Base-by-base conservation (phyloP, 2,797 vertebrate genomes). In the Anisognathus igniventris region DNA sequence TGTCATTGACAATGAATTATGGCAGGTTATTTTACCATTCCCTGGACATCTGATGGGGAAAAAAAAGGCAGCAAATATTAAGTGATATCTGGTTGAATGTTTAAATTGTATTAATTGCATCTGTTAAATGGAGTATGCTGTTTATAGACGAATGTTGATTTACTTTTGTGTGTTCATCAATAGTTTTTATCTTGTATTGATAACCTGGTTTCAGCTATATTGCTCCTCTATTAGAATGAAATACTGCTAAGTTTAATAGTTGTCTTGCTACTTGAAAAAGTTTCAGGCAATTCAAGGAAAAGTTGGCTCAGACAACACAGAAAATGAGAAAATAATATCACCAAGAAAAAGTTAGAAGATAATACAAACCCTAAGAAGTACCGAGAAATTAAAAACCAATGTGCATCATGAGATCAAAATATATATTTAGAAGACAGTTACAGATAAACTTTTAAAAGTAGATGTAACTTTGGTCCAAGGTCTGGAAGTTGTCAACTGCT, bases 111-210 rank as follows among this genome's bases (percentile, higher is more conserved):
- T 91, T 95, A 96, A 95, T 90, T 90, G 10, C 24, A 35, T 39
- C 77, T 76, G 65, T 56, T 90, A 92, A 96, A 79, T 25, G 64
- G 79, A 42, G 62, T 73, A 62, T 40, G 35, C 25, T 67, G 37
- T 94, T 95, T 87, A 96, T 80, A 92, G 93, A 88, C 79, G 90
- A 91, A 88, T 54, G 71, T n/a, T 92, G 71, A 94, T 94, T 95
- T 94, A 62, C 21, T 74, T 96, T 94, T 92, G 86, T 85, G 70
- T 12, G 12, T 95, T 86, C 85, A 87, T 96, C 96, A 96, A 97
- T 97, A 97, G 56, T 90, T 95, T 96, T 96, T 93, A 95, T 92
- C 93, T 74, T n/a, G n/a, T 95, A 95, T 96, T 88, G 93, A 96
- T 89, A 82, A 93, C 30, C 16, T 20, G 48, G 57, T 64, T 85